Evolutionary conservation across 2,888 invertebrate species (phyloP).

Genomic region (Sphecodes monilicornis): DNA sequence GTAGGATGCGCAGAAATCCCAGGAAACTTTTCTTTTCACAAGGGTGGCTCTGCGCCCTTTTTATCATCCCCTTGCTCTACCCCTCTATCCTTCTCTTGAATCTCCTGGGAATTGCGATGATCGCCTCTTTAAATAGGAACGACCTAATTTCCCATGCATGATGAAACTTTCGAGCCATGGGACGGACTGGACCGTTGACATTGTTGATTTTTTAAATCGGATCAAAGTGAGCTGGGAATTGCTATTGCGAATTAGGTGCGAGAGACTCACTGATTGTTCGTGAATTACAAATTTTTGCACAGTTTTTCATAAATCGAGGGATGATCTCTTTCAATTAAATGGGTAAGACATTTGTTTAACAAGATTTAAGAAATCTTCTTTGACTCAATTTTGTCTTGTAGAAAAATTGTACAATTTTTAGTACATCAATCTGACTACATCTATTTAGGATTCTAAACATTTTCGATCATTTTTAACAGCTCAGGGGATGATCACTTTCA

Average conservation of each 20-base stretch:
- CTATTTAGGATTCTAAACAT: too few relatives aligned
- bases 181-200: not conserved
- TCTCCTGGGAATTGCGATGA: conserved; percentile 32
- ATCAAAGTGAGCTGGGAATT: not conserved
- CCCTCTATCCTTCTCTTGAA: not conserved
- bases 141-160: not conserved
- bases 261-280: too few relatives aligned
- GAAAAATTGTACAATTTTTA: too few relatives aligned
- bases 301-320: too few relatives aligned
- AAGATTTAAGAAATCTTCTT: too few relatives aligned
- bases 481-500: too few relatives aligned
- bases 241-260: not conserved
- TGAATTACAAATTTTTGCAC: too few relatives aligned
- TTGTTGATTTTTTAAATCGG: not conserved
- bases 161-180: not conserved
- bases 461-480: too few relatives aligned
- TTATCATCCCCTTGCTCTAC: not conserved
- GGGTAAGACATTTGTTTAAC: too few relatives aligned
- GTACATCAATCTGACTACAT: too few relatives aligned
- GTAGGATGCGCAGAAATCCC: conserved; percentile 33
- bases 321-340: too few relatives aligned
- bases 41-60: not conserved
- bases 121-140: not conserved
- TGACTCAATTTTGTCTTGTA: too few relatives aligned
- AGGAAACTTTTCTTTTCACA: conserved; percentile 28